Evolutionary conservation across 2,797 vertebrate genomes (phyloP).

Genomic region (Chromis chromis): DNA sequence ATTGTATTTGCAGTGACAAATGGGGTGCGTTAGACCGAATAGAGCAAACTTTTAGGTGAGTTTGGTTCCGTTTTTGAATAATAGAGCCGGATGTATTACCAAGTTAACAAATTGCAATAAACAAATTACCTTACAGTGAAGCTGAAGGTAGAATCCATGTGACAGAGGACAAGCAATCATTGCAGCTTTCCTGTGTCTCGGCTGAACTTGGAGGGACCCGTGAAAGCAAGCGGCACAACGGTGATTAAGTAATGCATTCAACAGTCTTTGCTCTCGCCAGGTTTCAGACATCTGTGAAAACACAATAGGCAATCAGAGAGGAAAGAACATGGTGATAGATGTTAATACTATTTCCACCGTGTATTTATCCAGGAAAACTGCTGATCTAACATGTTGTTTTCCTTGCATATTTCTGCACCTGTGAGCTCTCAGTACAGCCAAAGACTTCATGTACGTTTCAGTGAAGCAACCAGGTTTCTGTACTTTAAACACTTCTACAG

Average conservation of each 20-base stretch:
- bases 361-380: too few species aligned
- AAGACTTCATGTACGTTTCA: background rate
- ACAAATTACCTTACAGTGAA: conserved; percentile 22
- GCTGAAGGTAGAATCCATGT: background rate
- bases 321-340: too few species aligned
- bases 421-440: background rate
- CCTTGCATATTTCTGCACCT: background rate
- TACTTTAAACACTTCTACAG: background rate
- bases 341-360: too few species aligned
- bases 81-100: background rate
- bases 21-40: background rate
- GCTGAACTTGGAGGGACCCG: background rate
- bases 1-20: background rate
- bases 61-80: background rate
- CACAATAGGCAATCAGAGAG: background rate
- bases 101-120: background rate
- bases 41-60: background rate
- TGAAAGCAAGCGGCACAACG: background rate
- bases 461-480: background rate
- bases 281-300: conserved; percentile 27
- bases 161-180: background rate
- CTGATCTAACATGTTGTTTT: background rate
- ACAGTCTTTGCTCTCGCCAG: background rate
- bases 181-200: background rate
- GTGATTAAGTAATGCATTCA: too few species aligned